phyloP scores from a whole-genome alignment of 2,888 invertebrate species.

The Lycaena phlaeas region DNA sequence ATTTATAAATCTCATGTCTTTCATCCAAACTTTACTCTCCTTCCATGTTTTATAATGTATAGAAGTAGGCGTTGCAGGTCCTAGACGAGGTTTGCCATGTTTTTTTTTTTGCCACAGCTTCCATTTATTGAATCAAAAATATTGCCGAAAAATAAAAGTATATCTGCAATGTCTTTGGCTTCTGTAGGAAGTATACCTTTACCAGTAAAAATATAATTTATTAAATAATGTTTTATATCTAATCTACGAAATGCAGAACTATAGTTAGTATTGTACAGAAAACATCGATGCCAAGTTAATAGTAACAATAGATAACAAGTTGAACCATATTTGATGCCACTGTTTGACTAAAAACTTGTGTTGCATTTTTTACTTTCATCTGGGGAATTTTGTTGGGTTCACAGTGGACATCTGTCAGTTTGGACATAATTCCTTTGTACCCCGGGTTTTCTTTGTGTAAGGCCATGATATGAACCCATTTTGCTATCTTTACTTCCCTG shows the following conservation, averaged over 20 bases:
- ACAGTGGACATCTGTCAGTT: conserved; percentile 9
- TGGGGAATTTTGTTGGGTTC: not conserved
- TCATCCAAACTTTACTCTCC: conserved; percentile 8
- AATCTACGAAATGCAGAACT: no score
- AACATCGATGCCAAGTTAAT: no score
- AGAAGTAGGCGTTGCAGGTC: conserved; percentile 14
- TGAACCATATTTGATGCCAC: conserved; percentile 24
- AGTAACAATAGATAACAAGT: no score
- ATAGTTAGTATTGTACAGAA: no score
- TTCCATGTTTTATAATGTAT: conserved; percentile 12
- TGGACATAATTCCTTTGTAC: conserved; percentile 8
- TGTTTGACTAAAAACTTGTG: conserved; percentile 24
- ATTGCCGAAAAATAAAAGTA: conserved; percentile 16
- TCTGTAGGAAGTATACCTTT: conserved; percentile 12
- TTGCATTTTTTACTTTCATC: conserved; percentile 15
- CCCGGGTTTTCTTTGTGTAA: conserved; percentile 9
- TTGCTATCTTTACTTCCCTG: no score
- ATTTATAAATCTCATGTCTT: conserved; percentile 18
- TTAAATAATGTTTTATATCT: no score
- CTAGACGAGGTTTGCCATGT: conserved; percentile 12
- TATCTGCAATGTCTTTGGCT: conserved; percentile 14
- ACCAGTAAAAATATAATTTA: conserved; percentile 11
- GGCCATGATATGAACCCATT: no score
- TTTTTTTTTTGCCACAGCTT: conserved; percentile 13
- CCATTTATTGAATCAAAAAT: conserved; percentile 18